Evolutionary conservation across 2,888 invertebrate species (phyloP).

Genomic region (Acrobeloides nanus): DNA sequence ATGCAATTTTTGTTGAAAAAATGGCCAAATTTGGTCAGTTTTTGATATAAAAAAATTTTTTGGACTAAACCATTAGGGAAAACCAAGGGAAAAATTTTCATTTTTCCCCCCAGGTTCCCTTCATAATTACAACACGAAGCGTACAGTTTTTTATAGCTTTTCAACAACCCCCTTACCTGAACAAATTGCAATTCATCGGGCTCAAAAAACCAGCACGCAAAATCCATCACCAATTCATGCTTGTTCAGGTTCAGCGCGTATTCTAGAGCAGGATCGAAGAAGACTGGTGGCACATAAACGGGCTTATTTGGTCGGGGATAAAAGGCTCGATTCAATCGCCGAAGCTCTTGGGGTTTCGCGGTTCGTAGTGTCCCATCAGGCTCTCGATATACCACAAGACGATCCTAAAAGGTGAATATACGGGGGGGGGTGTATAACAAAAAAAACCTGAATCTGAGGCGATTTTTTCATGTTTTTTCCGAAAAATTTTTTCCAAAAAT

Average conservation of each 20-base stretch:
- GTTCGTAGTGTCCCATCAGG: conserved; percentile 72
- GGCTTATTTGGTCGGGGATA: conserved; percentile 71
- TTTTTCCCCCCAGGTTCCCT: no score
- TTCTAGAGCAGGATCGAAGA: conserved; percentile 59
- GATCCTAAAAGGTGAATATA: conserved; percentile 59
- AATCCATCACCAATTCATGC: conserved; percentile 78
- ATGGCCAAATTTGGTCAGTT: no score
- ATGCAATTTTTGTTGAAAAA: no score
- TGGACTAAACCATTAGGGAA: no score
- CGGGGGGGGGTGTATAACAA: no score
- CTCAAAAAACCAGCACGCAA: conserved; percentile 84
- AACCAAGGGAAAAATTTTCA: no score
- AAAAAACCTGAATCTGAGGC: no score
- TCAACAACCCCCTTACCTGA: no score
- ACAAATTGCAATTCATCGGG: conserved; percentile 81
- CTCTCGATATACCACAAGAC: conserved; percentile 65
- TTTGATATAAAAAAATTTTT: no score
- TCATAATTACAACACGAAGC: no score
- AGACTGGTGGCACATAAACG: conserved; percentile 70
- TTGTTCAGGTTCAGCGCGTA: conserved; percentile 67
- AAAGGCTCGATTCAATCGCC: conserved; percentile 68
- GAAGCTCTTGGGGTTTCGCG: conserved; percentile 71
- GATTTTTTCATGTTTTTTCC: conserved; percentile 1
- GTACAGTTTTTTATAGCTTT: no score
- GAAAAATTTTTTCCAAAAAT: conserved; percentile 2